Base-by-base conservation (phyloP, 2,797 vertebrate species). In the Spheniscus humboldti region DNA sequence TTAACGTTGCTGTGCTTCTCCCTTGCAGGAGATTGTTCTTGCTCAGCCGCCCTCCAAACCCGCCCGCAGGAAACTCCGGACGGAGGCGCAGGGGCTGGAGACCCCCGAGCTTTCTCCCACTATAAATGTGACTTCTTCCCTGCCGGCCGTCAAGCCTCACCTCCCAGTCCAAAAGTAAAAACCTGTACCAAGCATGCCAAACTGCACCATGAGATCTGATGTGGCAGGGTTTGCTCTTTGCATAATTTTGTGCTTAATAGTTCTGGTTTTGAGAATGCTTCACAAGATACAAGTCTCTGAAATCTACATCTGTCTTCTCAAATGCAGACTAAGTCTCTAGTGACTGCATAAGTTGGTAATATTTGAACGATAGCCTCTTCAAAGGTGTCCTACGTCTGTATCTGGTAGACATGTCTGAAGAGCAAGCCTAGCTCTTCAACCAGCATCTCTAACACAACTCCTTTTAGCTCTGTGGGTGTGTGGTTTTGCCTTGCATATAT, bases 41-140 rank as follows among this genome's bases (percentile, higher is more conserved):
- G 68, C 96, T 97, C 99, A 99, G 59, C 98, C 98, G 3, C 99
- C 99, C 33, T 99, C 99, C 97, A 99, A 99, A 97, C 99, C 99
- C 0, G 91, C 98, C 64, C 98, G 99, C 76, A 98, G 99, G 97
- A 99, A 99, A 97, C 98, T 98, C 94, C 98, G 98, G 76, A 97
- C 98, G 0, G 99, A 99, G 93, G 97, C 95, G 55, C 98, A 98
- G 90, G 97, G 97, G 72, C 77, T 98, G 86, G 99, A 99, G 93
- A 97, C 95, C 22, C 97, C 97, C 1, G 98, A 99, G 39, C 97
- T 98, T 63, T 94, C 98, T 96, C 92, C 97, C 79, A 48, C 90
- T 92, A 68, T 96, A 84, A 96, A 85, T 22, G 96, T 97, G 88
- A 90, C 98, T 82, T 92, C 97, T 91, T 95, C 98, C 13, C 66